Evolutionary conservation across 2,113 vertebrate species (phyloP), one percentile per base, ranked within the genome.

Genomic region (Entosphenus tridentatus): DNA sequence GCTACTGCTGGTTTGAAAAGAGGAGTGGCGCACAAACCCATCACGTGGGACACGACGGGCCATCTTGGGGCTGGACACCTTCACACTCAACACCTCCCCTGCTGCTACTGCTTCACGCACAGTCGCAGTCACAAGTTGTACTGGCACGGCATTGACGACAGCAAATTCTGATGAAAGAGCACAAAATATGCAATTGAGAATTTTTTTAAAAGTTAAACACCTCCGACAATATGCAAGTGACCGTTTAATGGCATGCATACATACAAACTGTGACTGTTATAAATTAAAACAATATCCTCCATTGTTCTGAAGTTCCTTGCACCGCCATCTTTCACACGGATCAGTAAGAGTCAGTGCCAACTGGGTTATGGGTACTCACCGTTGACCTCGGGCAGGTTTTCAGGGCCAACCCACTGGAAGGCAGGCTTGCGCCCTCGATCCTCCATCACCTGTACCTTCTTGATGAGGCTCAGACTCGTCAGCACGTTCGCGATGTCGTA

Each of bases 401-500:
- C 80, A 0, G 87, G 88, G 56, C 93, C 87, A 4, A 83, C 87
- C 93, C 93, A 98, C 57, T 89, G 82, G 68, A 95, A 96, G n/a
- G 92, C 92, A n/a, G 89, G 85, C 72, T 96, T 98, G 77, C 86
- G 83, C 1, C 87, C 87, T 70, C 84, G 81, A 72, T 86, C 85
- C 57, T 96, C 90, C 0, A 84, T 89, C 57, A 96, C 82, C 0
- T 90, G 87, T 70, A 98, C 86, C 76, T 98, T 98, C 80, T 90
- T 85, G 70, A 98, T 95, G 68, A 98, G 86, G 70, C 87, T 80
- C 69, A 98, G 81, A 76, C 92, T 96, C 71, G 85, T 88, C 68
- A 98, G 83, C 70, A 98, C 87, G 59, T 98, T 98, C 2, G 92
- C 89, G 13, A 96, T 98, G 72, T 98, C 90, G 70, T 98, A 96